Conservation (phyloP, 35 echinoderm and acorn worm species). For the Heliocidaris erythrogramma region DNA sequence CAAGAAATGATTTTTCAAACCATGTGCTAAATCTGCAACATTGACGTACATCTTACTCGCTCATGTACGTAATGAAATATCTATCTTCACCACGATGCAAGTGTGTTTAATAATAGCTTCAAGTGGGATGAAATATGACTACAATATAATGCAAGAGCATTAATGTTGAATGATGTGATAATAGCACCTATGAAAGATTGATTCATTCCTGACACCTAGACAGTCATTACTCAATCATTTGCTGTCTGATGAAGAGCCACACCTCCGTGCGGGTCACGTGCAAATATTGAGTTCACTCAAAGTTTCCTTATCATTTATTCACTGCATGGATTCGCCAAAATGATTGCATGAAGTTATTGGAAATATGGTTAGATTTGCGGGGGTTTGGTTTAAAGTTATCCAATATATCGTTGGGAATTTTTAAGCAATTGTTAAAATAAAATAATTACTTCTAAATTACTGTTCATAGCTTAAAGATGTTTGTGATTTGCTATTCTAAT, state of each 20-base stretch:
- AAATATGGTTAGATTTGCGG: too few relatives aligned
- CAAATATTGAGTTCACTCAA: not conserved
- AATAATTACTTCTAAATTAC: too few relatives aligned
- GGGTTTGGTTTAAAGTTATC: too few relatives aligned
- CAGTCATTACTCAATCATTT: not conserved
- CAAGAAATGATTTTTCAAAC: not conserved
- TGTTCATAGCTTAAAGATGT: too few relatives aligned
- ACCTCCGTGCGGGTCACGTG: not conserved
- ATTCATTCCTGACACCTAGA: not conserved
- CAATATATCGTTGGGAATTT: too few relatives aligned
- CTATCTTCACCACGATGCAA: not conserved
- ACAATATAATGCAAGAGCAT: not conserved
- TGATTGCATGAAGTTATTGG: not conserved
- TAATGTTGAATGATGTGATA: conserved; percentile 7
- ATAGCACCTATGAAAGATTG: not conserved
- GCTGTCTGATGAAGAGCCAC: not conserved
- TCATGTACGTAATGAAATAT: not conserved
- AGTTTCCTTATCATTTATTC: not conserved
- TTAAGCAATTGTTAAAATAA: too few relatives aligned
- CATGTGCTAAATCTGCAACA: not conserved
- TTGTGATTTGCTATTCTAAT: too few relatives aligned
- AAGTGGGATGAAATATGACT: not conserved
- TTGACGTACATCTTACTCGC: not conserved
- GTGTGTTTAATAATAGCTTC: not conserved
- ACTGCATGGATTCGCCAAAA: not conserved